These are phyloP conservation scores for Phoebastria nigripes DNA, from an alignment of 2,797 vertebrate genomes.

Conservation along the genomic window DNA sequence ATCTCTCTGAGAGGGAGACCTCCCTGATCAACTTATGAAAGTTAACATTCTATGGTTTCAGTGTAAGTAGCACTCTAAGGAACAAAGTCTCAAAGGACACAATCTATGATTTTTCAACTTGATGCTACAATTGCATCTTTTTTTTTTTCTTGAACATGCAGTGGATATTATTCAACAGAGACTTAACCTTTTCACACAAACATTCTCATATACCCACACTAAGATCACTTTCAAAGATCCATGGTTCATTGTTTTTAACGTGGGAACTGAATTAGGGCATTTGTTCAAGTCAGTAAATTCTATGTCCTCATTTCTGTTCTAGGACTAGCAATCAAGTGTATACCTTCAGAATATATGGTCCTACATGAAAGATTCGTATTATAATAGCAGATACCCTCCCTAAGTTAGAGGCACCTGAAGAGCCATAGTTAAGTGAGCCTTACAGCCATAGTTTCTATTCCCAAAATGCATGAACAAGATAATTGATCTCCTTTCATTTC, in stretches of 20 bases:
- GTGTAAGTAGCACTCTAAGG: neutral
- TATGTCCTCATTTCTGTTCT: neutral
- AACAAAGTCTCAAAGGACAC: neutral
- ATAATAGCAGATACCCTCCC: neutral
- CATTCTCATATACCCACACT: neutral
- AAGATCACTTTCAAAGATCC: neutral
- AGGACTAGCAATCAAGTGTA: neutral
- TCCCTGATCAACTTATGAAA: neutral
- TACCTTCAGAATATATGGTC: neutral
- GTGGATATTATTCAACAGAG: neutral
- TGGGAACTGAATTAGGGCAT: neutral
- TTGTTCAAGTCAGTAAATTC: neutral
- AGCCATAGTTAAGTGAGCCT: neutral
- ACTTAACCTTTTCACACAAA: neutral
- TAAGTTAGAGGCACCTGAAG: neutral
- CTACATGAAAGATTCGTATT: neutral
- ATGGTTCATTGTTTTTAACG: neutral
- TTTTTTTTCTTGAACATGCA: neutral
- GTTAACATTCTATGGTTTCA: neutral
- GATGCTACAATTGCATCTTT: neutral
- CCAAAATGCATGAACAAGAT: neutral
- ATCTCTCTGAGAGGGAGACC: neutral
- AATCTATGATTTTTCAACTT: neutral
- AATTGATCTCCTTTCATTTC: neutral
- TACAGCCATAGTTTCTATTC: neutral